Conservation (phyloP, 2,888 invertebrate species). For the Dynastes hyllus region DNA sequence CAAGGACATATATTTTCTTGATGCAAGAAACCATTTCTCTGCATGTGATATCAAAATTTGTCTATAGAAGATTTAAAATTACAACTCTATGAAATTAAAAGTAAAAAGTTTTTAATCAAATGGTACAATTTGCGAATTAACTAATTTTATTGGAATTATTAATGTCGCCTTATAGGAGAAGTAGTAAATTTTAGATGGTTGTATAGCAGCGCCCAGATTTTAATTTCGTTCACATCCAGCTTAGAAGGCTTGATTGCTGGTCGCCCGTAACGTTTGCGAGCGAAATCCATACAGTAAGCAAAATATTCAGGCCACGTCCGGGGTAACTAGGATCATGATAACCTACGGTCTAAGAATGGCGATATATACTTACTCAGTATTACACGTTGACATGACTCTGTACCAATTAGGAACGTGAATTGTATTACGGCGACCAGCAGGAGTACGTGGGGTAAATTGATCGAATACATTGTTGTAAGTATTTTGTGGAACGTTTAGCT, state of each 20-base stretch:
- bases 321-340: slow-evolving; percentile 19
- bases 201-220: background rate
- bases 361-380: slow-evolving; percentile 47
- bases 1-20: too few relatives aligned
- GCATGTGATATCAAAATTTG: too few relatives aligned
- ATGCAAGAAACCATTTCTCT: too few relatives aligned
- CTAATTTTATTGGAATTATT: too few relatives aligned
- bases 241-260: slow-evolving; percentile 5
- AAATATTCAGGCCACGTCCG: slow-evolving; percentile 23
- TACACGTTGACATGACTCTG: slow-evolving; percentile 46
- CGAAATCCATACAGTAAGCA: slow-evolving; percentile 9
- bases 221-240: slow-evolving; percentile 18
- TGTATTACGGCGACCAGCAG: slow-evolving; percentile 10
- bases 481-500: background rate
- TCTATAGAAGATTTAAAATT: background rate
- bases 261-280: background rate
- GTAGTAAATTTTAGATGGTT: background rate
- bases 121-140: too few relatives aligned
- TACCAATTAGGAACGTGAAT: slow-evolving; percentile 21
- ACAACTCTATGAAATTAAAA: too few relatives aligned
- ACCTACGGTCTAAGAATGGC: slow-evolving; percentile 22
- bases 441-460: background rate
- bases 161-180: too few relatives aligned
- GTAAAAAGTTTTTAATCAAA: too few relatives aligned
- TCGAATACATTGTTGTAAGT: slow-evolving; percentile 11